Percentiles rank a stretch among this genome's conserved stretches.
These are phyloP conservation scores for Embiotoca jacksoni DNA, from an alignment of 2,113 vertebrate genomes.

Conservation along the genomic window DNA sequence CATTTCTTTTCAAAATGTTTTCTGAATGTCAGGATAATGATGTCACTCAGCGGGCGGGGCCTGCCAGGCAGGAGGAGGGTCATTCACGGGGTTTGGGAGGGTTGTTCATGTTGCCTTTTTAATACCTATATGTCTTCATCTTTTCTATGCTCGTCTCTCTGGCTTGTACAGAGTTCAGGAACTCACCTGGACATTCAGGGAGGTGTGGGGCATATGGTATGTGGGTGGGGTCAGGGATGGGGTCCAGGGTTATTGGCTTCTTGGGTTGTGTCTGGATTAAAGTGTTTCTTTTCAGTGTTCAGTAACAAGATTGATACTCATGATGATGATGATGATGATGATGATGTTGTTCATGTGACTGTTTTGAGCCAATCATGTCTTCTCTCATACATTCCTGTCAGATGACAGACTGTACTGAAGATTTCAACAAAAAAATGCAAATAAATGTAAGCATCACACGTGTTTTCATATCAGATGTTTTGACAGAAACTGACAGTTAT, in stretches of 20 bases:
- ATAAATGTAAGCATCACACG: conserved; percentile 72
- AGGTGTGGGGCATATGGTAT: conserved; percentile 12
- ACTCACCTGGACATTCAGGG: conserved; percentile 30
- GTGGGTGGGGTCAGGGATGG: background rate
- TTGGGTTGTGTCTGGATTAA: conserved; percentile 35
- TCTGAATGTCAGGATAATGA: conserved; percentile 53
- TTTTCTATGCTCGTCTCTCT: conserved; percentile 59
- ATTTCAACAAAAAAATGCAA: conserved; percentile 85
- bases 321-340: conserved; percentile 71
- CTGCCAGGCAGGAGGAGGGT: background rate
- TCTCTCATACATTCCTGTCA: conserved; percentile 98
- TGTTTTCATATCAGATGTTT: too few relatives aligned
- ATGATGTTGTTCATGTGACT: conserved; percentile 91
- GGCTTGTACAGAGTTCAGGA: conserved; percentile 61
- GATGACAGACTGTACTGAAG: conserved; percentile 93
- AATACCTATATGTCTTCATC: conserved; percentile 41
- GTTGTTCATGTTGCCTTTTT: conserved; percentile 43
- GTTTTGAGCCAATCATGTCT: conserved; percentile 96
- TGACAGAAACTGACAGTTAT: too few relatives aligned
- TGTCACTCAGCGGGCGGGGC: conserved; percentile 41
- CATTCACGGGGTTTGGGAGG: background rate
- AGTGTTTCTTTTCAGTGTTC: conserved; percentile 35
- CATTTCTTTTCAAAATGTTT: conserved; percentile 57
- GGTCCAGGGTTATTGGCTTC: background rate
- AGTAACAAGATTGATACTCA: conserved; percentile 36